Evolutionary conservation across 2,888 invertebrate species (phyloP), one percentile per base, ranked within the genome.

Genomic region (Drosophila melanosoma): DNA sequence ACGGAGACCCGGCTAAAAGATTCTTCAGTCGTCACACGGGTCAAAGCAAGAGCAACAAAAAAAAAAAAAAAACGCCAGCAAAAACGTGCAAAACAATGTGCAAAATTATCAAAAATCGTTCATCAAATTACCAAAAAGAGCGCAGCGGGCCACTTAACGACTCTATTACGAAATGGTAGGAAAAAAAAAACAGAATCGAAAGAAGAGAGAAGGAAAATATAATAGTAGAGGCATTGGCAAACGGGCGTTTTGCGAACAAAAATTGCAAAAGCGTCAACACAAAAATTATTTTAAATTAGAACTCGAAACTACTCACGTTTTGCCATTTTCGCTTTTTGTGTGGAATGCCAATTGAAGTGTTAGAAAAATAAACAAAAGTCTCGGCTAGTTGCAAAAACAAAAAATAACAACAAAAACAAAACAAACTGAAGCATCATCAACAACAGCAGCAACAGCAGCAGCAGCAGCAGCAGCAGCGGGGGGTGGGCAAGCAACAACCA

Each of bases 91-190:
- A 90, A 85, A 79, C 80, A 81, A 85, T 85, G 89, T 89, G 89
- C 90, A 79, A 90, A 90, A 90, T 88, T 90, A 88, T 88, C 87
- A 88, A 88, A 88, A 88, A 90, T 88, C 90, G 90, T 88, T 88
- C 90, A 88, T 88, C 87, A 90, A 88, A 88, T 88, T 88, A 90
- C 87, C 89, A 88, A 90, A 90, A 89, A 77, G 85, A 82, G 86
- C 89, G 76, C 90, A 88, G 78, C 87, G 89, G 75, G 89, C 87
- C 89, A 87, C 90, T 90, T 87, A 90, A 87, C 87, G 90, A 87
- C 89, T 87, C 90, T 87, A 87, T 87, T 87, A 87, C 87, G 87
- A 87, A 87, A 90, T 89, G 89, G 88, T 80, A 82, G 64, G 40
- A 62, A 65, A 70, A 74, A 70, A 74, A 75, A 70, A 66, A 56